Evolutionary conservation across 2,113 vertebrate species (phyloP).

Genomic region (Donacobius atricapilla): DNA sequence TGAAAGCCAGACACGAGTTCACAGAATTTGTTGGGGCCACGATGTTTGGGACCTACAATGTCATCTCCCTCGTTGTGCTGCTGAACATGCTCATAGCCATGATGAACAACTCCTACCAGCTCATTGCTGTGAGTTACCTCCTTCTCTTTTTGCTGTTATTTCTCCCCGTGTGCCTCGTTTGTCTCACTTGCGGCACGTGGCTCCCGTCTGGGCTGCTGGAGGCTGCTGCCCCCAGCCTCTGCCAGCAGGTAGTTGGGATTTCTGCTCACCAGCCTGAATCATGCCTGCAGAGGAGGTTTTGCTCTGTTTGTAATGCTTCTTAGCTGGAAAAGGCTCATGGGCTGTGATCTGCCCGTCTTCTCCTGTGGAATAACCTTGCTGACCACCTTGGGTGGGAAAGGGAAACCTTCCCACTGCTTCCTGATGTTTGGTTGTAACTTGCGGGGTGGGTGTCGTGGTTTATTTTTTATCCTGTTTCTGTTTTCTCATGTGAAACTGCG

Average conservation of each 20-base stretch:
- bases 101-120: conserved; percentile 99
- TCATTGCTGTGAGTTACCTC: conserved; percentile 87
- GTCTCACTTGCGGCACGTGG: background rate
- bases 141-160: background rate
- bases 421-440: background rate
- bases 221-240: background rate
- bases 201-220: background rate
- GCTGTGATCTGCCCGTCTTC: background rate
- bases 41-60: conserved; percentile 97
- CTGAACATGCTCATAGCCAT: conserved; percentile 98
- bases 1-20: conserved; percentile 94
- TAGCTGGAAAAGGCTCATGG: conserved; percentile 29
- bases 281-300: background rate
- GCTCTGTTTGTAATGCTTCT: background rate
- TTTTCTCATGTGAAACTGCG: background rate
- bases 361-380: background rate
- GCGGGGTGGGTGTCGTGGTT: background rate
- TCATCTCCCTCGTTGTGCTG: conserved; percentile 94
- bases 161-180: background rate
- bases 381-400: background rate
- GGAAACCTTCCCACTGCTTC: background rate
- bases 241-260: background rate
- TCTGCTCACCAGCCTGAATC: conserved; percentile 13
- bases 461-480: background rate
- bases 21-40: conserved; percentile 95